Evolutionary conservation across 2,797 vertebrate species (phyloP).

Genomic region (Platyrinchus mystaceus): DNA sequence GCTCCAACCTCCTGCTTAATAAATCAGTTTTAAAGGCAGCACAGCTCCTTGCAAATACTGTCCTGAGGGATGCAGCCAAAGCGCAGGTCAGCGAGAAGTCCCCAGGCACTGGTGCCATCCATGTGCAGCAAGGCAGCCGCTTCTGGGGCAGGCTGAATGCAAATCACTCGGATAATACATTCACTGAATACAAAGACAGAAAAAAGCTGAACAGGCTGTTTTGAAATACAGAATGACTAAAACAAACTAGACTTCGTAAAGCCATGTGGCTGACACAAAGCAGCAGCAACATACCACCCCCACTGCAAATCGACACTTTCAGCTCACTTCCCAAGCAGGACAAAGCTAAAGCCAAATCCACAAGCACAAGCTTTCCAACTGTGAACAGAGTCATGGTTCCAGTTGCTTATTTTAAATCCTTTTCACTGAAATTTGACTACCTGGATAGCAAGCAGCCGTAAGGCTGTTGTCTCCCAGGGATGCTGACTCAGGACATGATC

Average conservation of each 20-base stretch:
- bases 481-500: not conserved
- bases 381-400: not conserved
- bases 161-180: not conserved
- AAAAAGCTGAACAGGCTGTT: not conserved
- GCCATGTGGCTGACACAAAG: not conserved
- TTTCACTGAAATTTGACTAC: not conserved
- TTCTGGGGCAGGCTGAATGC: not conserved
- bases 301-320: rapidly evolving
- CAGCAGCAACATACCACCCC: not conserved
- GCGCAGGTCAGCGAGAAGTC: not conserved
- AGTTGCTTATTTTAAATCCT: not conserved
- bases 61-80: not conserved
- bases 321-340: not conserved
- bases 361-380: not conserved
- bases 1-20: not conserved
- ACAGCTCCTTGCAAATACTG: not conserved
- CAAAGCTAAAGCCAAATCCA: not conserved
- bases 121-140: rapidly evolving
- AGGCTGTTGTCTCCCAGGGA: not conserved
- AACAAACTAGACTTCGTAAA: not conserved
- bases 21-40: not conserved
- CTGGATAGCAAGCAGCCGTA: not conserved
- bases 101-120: not conserved
- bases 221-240: not conserved
- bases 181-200: not conserved